Percentiles rank a stretch among this genome's conserved stretches.
Evolutionary conservation across 2,797 vertebrate genomes (phyloP).

Genomic region (Falco concolor): DNA sequence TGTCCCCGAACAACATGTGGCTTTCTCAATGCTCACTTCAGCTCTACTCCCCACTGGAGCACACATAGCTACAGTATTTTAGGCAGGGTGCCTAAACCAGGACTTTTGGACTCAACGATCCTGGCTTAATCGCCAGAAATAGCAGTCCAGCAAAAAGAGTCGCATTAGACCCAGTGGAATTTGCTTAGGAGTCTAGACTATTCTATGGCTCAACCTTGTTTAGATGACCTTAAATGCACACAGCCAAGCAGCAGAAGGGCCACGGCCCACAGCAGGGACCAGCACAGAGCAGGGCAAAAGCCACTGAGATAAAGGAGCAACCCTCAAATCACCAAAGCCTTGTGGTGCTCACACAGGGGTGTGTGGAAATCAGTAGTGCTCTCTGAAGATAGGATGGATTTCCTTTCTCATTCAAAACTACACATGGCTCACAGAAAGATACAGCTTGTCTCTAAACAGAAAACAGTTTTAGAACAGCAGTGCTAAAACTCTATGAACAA

Average conservation of each 20-base stretch:
- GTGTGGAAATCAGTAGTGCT: neutral
- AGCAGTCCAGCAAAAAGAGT: neutral
- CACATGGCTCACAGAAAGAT: neutral
- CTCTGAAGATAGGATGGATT: neutral
- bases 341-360: neutral
- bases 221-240: neutral
- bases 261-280: neutral
- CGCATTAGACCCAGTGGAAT: neutral
- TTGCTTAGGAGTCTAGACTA: neutral
- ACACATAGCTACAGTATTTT: neutral
- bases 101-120: neutral
- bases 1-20: neutral
- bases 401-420: neutral
- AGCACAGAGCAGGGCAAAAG: neutral
- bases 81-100: neutral
- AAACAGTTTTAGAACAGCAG: neutral
- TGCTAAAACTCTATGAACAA: neutral
- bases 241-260: neutral
- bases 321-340: neutral
- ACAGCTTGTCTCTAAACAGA: neutral
- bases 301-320: neutral
- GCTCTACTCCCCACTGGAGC: neutral
- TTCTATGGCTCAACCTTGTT: neutral
- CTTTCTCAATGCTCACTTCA: neutral
- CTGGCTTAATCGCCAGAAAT: neutral